Evolutionary conservation across 2,113 vertebrate genomes (phyloP).

Genomic region (Cavia aperea): DNA sequence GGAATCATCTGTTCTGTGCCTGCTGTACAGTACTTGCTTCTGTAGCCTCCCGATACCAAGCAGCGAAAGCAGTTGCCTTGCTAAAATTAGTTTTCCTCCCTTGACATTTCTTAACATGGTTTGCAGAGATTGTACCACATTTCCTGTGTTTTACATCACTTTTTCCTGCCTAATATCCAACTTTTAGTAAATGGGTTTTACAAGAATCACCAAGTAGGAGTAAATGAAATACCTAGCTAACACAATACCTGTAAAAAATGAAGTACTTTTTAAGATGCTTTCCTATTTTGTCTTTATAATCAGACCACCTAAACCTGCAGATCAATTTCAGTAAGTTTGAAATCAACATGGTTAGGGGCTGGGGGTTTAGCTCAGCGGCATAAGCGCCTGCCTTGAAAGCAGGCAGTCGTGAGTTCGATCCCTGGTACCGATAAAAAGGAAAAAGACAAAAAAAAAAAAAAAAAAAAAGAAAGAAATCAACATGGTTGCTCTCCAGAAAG

Average conservation of each 20-base stretch:
- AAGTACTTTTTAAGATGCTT: background rate
- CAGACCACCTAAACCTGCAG: background rate
- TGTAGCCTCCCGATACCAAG: background rate
- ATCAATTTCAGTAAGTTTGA: slow-evolving; percentile 24
- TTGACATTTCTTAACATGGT: background rate
- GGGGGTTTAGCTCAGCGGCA: no score
- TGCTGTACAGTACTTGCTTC: background rate
- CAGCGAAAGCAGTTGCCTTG: background rate
- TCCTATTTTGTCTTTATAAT: background rate
- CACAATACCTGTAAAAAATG: background rate
- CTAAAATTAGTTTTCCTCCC: background rate
- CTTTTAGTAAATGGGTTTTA: background rate
- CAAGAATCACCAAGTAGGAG: background rate
- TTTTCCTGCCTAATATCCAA: background rate
- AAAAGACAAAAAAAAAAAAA: no score
- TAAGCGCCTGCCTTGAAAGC: no score
- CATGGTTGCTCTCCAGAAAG: background rate
- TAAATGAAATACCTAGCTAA: background rate
- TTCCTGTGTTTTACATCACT: background rate
- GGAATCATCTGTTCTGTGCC: no score
- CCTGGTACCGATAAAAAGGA: no score
- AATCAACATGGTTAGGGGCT: background rate
- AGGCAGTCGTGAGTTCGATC: no score
- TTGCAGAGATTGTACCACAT: background rate
- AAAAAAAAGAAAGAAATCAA: background rate